Evolutionary conservation across 2,113 vertebrate species (phyloP).

Genomic region (Erinaceus europaeus): DNA sequence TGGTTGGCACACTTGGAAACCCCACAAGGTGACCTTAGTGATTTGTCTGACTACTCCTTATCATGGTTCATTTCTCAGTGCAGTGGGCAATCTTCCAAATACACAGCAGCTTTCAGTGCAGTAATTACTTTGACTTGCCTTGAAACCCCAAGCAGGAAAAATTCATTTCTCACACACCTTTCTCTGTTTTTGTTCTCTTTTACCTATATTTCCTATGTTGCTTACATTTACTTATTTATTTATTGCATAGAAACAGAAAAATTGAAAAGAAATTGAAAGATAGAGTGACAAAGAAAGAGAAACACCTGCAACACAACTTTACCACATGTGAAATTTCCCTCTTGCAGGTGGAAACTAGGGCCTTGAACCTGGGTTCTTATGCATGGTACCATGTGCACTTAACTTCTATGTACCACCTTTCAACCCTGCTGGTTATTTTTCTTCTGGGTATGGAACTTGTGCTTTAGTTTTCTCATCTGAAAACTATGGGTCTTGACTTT

Average conservation of each 20-base stretch:
- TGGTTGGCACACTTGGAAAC: neutral
- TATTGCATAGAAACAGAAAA: no score
- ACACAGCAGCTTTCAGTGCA: neutral
- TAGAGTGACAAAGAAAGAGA: no score
- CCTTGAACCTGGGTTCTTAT: no score
- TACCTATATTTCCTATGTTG: no score
- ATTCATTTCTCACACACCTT: neutral
- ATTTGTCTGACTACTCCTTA: neutral
- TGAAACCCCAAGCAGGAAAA: neutral
- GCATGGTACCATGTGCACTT: no score
- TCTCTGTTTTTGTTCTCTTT: neutral
- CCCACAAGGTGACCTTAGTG: constrained; percentile 54
- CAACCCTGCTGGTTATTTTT: neutral
- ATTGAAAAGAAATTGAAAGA: no score
- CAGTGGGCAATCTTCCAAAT: constrained; percentile 50
- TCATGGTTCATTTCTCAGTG: constrained; percentile 29
- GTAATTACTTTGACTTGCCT: neutral
- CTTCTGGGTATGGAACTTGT: no score
- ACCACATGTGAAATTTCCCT: no score
- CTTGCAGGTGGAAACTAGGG: no score
- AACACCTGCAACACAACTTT: no score
- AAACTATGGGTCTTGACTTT: neutral
- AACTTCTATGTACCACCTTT: no score
- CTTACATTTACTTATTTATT: neutral
- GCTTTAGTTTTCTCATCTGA: neutral